Percentiles rank a stretch among this genome's conserved stretches.
Evolutionary conservation across 2,113 vertebrate genomes (phyloP).

Genomic region (Papio anubis): DNA sequence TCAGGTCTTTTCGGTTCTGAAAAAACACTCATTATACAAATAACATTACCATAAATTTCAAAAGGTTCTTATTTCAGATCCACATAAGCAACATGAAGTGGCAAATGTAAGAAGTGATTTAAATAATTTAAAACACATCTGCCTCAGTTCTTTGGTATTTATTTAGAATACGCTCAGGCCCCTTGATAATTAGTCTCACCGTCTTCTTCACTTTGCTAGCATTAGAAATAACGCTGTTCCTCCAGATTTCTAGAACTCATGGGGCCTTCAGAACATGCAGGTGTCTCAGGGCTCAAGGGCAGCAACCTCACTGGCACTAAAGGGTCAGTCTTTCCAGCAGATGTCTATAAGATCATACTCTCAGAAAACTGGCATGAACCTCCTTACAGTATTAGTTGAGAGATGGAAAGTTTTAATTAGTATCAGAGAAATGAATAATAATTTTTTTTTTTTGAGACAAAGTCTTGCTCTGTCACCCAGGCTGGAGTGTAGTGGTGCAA

Average conservation of each 20-base stretch:
- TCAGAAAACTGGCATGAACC: background rate
- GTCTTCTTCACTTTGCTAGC: background rate
- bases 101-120: conserved; percentile 5
- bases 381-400: background rate
- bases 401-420: background rate
- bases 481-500: no score
- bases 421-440: background rate
- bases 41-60: background rate
- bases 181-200: background rate
- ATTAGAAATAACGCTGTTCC: background rate
- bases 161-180: background rate
- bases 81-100: background rate
- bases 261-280: background rate
- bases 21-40: background rate
- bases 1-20: background rate
- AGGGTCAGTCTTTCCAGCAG: background rate
- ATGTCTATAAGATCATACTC: background rate
- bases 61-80: conserved; percentile 39
- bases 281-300: background rate
- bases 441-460: no score
- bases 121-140: conserved; percentile 11
- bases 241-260: background rate
- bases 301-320: background rate
- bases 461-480: no score
- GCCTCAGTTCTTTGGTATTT: background rate